Percentiles rank a stretch among this genome's conserved stretches.
phyloP scores from a whole-genome alignment of 1,140 invertebrate genomes.

The Trachelipus rathkii region DNA sequence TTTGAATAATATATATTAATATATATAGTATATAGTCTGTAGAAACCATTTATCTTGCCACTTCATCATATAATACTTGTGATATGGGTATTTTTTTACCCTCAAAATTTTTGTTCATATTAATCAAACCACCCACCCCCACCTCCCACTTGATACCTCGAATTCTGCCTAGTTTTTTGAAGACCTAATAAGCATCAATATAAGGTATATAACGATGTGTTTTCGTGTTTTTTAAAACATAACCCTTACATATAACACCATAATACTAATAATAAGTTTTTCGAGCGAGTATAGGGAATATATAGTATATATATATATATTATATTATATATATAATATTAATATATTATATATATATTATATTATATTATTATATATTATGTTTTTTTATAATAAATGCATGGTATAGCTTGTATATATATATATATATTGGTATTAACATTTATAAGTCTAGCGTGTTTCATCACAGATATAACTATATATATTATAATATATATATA shows the following conservation, averaged over 20 bases:
- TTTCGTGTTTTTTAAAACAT: background rate
- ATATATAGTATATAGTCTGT: background rate
- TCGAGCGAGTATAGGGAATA: background rate
- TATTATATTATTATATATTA: background rate
- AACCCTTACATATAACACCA: background rate
- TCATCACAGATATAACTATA: too few relatives aligned
- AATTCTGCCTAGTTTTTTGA: slow-evolving; percentile 1
- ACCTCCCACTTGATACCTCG: background rate
- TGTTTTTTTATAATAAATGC: background rate
- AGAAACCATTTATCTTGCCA: background rate
- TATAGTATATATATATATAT: background rate
- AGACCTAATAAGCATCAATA: background rate
- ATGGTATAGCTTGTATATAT: too few relatives aligned
- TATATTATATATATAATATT: background rate
- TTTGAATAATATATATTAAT: background rate
- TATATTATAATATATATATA: too few relatives aligned
- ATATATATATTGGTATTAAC: too few relatives aligned
- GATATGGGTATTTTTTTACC: slow-evolving; percentile 5
- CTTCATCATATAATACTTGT: background rate
- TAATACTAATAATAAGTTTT: background rate
- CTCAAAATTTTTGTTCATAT: background rate
- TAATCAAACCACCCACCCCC: too few relatives aligned
- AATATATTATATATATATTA: background rate
- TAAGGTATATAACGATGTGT: background rate
- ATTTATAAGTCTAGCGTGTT: too few relatives aligned